Percentiles rank a stretch among this genome's conserved stretches.
phyloP scores from a whole-genome alignment of 2,888 invertebrate genomes.

The Dolichopus griseipennis region DNA sequence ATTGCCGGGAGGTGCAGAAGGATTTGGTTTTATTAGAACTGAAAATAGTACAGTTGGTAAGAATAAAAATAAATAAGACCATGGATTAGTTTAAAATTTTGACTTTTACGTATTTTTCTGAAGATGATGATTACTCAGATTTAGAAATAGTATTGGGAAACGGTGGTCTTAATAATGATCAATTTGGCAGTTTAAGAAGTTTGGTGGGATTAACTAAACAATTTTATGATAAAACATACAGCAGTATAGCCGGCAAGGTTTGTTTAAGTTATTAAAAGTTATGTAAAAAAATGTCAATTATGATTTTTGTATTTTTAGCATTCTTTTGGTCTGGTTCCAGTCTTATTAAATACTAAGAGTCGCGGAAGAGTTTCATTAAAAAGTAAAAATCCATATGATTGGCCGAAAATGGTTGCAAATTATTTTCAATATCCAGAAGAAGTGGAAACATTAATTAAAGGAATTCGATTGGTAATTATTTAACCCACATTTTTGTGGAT shows the following conservation, averaged over 20 bases:
- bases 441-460: slow-evolving; percentile 33
- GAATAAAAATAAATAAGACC: slow-evolving; percentile 24
- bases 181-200: slow-evolving; percentile 55
- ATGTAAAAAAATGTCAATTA: no score
- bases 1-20: slow-evolving; percentile 34
- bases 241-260: slow-evolving; percentile 32
- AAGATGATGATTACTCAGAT: slow-evolving; percentile 55
- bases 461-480: slow-evolving; percentile 28
- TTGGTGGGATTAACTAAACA: slow-evolving; percentile 50
- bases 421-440: slow-evolving; percentile 48
- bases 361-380: slow-evolving; percentile 47
- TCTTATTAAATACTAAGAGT: slow-evolving; percentile 38
- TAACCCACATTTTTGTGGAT: not conserved
- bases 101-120: not conserved
- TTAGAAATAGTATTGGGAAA: slow-evolving; percentile 72
- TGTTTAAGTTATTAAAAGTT: not conserved
- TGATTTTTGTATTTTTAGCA: slow-evolving; percentile 13
- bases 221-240: slow-evolving; percentile 42
- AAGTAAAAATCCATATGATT: slow-evolving; percentile 44
- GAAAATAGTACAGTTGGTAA: slow-evolving; percentile 26
- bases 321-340: slow-evolving; percentile 29
- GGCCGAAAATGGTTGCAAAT: slow-evolving; percentile 50
- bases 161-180: slow-evolving; percentile 66
- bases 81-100: slow-evolving; percentile 13
- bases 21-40: slow-evolving; percentile 47